A percentile compares a stretch with the other conserved stretches of the same genome.
Conservation (phyloP, 2,113 vertebrate genomes). For the Corythaeola cristata region DNA sequence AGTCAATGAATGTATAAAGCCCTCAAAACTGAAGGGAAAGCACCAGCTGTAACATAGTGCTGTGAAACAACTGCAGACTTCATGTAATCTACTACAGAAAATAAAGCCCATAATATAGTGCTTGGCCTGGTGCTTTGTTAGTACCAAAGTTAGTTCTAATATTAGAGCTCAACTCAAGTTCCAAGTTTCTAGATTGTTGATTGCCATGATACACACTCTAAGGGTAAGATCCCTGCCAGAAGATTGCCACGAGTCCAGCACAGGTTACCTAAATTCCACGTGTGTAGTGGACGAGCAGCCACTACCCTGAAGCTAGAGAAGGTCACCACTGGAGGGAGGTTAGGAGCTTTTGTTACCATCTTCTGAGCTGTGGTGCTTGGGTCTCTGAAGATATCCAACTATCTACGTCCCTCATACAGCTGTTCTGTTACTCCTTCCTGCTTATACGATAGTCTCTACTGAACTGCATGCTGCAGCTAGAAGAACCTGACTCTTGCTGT, state of each 20-base stretch:
- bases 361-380: neutral
- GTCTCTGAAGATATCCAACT: accelerated
- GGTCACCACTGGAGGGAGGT: neutral
- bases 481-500: neutral
- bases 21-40: neutral
- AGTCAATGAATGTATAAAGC: accelerated
- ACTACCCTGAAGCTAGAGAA: neutral
- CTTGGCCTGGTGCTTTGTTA: neutral
- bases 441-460: neutral
- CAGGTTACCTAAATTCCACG: neutral
- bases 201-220: accelerated
- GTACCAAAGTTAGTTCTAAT: neutral
- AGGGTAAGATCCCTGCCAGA: neutral
- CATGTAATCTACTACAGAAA: neutral
- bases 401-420: too few species aligned
- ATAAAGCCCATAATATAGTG: neutral
- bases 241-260: neutral
- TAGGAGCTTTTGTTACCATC: neutral
- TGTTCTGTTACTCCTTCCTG: neutral
- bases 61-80: neutral
- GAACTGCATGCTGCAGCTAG: neutral
- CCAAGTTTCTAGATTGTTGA: neutral
- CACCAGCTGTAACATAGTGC: neutral
- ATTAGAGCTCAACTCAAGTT: neutral
- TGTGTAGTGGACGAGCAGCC: accelerated